Evolutionary conservation across 2,797 vertebrate species (phyloP).

Genomic region (Spinus pinus): DNA sequence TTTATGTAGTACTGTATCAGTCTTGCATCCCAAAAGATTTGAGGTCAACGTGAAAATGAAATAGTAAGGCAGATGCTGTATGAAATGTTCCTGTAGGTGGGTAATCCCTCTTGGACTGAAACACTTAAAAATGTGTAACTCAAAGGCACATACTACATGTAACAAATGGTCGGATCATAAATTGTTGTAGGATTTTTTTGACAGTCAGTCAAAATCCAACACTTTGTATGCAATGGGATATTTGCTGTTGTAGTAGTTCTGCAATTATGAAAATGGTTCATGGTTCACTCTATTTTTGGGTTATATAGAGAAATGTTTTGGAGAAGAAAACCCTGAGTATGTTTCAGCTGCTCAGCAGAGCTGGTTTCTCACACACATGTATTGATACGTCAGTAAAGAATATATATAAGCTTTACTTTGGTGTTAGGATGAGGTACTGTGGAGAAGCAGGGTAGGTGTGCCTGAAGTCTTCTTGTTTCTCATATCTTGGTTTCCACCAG

Average conservation of each 20-base stretch:
- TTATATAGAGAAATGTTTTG: neutral
- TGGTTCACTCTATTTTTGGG: neutral
- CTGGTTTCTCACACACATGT: neutral
- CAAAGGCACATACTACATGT: neutral
- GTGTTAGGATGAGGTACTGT: neutral
- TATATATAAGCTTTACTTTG: neutral
- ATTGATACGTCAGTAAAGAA: neutral
- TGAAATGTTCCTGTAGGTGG: slow-evolving; percentile 31
- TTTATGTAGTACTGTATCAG: slow-evolving; percentile 23
- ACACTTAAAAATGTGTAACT: slow-evolving; percentile 1
- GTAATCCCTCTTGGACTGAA: slow-evolving; percentile 43
- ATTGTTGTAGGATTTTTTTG: slow-evolving; percentile 23
- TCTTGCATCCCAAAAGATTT: slow-evolving; percentile 54
- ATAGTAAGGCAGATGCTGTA: slow-evolving; percentile 52
- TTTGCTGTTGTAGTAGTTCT: neutral
- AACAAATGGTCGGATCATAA: slow-evolving; percentile 30
- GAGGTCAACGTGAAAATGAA: slow-evolving; percentile 68
- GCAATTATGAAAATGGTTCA: neutral
- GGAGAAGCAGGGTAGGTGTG: fast-evolving
- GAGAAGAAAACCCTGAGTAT: neutral
- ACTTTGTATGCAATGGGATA: neutral
- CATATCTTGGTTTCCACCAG: neutral
- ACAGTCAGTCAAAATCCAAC: neutral
- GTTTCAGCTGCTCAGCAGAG: neutral
- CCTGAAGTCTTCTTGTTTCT: neutral